phyloP scores from a whole-genome alignment of 2,797 vertebrate genomes.

The Lutjanus campechanus region DNA sequence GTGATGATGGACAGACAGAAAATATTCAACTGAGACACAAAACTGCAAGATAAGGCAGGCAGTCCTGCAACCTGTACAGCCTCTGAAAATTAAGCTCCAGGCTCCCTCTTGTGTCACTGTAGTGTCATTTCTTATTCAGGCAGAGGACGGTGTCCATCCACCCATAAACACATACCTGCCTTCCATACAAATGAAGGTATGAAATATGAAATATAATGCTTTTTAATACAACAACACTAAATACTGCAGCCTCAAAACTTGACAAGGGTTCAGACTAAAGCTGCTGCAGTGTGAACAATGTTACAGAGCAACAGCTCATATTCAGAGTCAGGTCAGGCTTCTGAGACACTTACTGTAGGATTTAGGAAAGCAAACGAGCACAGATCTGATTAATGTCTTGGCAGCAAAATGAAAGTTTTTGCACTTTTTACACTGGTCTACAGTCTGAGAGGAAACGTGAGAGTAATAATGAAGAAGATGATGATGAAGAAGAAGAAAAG shows the following conservation, averaged over 20 bases:
- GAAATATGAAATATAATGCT: not conserved
- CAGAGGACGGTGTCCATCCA: not conserved
- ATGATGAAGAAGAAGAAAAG: not conserved
- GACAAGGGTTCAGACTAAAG: not conserved
- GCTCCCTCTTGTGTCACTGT: constrained; percentile 42
- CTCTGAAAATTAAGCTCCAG: constrained; percentile 7
- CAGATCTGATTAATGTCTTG: not conserved
- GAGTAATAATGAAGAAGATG: not conserved
- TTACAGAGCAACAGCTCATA: not conserved
- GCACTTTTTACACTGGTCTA: not conserved
- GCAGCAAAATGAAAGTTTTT: not conserved
- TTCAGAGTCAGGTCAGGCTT: constrained; percentile 1
- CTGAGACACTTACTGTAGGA: not conserved
- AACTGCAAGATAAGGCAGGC: not conserved
- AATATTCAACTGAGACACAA: not conserved
- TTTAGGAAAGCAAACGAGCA: constrained; percentile 8
- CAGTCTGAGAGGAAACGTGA: not conserved
- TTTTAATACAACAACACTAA: not conserved
- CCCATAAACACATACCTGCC: not conserved
- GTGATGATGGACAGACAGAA: not conserved
- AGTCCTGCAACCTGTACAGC: not conserved
- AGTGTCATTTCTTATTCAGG: not conserved
- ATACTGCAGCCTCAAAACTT: not conserved
- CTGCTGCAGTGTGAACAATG: not conserved
- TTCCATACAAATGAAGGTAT: not conserved